Percentiles rank a stretch among this genome's conserved stretches.
Conservation (phyloP, 2,113 vertebrate species). For the Notechis scutatus region DNA sequence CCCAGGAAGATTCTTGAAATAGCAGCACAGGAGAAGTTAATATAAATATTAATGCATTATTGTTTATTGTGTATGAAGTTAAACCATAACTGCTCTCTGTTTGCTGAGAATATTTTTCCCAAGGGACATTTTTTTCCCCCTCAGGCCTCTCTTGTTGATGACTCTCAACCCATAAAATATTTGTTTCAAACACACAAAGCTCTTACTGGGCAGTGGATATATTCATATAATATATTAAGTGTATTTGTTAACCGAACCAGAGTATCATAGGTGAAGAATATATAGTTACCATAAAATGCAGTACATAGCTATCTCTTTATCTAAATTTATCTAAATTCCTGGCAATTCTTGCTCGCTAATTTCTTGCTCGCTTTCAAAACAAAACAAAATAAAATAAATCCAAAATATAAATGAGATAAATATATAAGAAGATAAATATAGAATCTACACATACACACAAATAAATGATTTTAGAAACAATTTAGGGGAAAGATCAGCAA, state of each 20-base stretch:
- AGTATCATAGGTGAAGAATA: neutral
- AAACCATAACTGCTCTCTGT: neutral
- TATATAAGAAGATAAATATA: neutral
- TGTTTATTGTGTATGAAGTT: neutral
- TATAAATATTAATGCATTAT: neutral
- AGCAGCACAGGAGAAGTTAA: neutral
- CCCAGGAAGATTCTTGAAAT: neutral
- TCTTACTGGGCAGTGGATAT: neutral
- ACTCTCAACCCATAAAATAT: neutral
- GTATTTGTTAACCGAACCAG: neutral
- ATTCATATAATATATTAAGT: neutral
- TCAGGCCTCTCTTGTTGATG: neutral
- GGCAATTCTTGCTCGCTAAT: too few relatives aligned
- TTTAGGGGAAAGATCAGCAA: neutral
- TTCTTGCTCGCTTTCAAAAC: neutral
- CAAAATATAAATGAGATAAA: neutral
- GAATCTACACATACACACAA: neutral
- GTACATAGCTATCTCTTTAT: neutral
- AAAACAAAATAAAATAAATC: neutral
- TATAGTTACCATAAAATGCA: neutral
- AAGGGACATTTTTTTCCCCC: neutral
- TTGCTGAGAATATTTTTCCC: neutral
- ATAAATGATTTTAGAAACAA: neutral
- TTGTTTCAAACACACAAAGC: neutral
- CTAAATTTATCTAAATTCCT: neutral